These are phyloP conservation scores for Australoheros scitulus DNA, from an alignment of 2,113 vertebrate species.

Conservation along the genomic window DNA sequence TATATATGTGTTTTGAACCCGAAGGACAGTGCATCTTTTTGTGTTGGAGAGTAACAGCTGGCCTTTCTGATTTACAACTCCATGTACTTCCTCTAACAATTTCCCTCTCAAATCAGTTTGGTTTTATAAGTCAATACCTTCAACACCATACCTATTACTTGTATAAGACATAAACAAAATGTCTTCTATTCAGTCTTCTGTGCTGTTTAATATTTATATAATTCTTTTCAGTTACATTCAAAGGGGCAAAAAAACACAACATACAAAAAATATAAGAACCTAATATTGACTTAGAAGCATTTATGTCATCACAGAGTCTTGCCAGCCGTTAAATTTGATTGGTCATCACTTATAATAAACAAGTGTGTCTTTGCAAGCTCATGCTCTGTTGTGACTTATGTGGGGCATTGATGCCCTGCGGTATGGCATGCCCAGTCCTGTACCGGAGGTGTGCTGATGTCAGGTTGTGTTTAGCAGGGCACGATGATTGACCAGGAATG, in stretches of 20 bases:
- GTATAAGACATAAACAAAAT: not conserved
- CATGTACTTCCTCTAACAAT: not conserved
- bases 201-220: not conserved
- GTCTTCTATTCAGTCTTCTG: not conserved
- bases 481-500: conserved; percentile 51
- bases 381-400: conserved; percentile 60
- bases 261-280: not conserved
- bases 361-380: conserved; percentile 25
- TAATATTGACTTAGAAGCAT: conserved; percentile 5
- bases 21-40: conserved; percentile 53
- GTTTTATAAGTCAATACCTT: not conserved
- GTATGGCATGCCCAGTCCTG: conserved; percentile 56
- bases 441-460: conserved; percentile 69
- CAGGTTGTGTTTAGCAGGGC: conserved; percentile 52
- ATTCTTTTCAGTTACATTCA: not conserved
- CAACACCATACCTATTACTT: no score
- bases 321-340: conserved; percentile 39
- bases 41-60: conserved; percentile 56
- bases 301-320: conserved; percentile 13
- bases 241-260: not conserved
- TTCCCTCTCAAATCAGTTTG: not conserved
- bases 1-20: conserved; percentile 25
- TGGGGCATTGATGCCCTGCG: conserved; percentile 70
- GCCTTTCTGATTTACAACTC: conserved; percentile 32
- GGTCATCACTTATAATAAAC: conserved; percentile 42